These are phyloP conservation scores for Uropsilus gracilis DNA, from an alignment of 2,113 vertebrate genomes.

Conservation along the genomic window DNA sequence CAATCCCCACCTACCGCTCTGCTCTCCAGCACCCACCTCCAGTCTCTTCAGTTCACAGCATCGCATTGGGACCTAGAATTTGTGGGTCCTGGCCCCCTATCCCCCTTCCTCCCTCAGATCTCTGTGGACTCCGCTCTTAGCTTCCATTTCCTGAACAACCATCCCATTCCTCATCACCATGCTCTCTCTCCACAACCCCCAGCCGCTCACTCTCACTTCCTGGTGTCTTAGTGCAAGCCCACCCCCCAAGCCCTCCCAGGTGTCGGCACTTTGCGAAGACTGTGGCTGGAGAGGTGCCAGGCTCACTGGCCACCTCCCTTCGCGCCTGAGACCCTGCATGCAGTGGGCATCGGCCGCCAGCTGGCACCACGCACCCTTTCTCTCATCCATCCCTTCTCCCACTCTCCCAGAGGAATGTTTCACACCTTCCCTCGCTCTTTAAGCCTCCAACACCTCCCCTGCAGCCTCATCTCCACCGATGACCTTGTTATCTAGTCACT, in stretches of 20 bases:
- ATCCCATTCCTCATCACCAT: rapidly evolving
- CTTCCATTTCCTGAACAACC: background rate
- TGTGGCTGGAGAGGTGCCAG: background rate
- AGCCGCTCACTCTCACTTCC: background rate
- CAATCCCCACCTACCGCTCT: background rate
- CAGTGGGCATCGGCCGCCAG: background rate
- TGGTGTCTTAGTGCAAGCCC: background rate
- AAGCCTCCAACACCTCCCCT: background rate
- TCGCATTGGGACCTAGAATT: background rate
- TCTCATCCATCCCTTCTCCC: background rate
- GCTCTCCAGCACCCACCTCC: no score
- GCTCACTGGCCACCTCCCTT: background rate
- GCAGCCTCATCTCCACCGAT: background rate
- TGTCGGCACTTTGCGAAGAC: background rate
- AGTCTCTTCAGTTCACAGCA: background rate
- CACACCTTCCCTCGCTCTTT: background rate
- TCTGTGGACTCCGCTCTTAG: rapidly evolving
- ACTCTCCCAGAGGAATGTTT: background rate
- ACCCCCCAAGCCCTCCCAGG: background rate
- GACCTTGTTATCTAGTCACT: conserved; percentile 6
- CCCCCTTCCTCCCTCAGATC: background rate
- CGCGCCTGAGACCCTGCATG: background rate
- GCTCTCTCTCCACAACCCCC: background rate
- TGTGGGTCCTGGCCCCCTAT: background rate
- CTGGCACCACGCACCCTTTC: background rate